Conservation (phyloP, 2,113 vertebrate species). For the Progne subis region DNA sequence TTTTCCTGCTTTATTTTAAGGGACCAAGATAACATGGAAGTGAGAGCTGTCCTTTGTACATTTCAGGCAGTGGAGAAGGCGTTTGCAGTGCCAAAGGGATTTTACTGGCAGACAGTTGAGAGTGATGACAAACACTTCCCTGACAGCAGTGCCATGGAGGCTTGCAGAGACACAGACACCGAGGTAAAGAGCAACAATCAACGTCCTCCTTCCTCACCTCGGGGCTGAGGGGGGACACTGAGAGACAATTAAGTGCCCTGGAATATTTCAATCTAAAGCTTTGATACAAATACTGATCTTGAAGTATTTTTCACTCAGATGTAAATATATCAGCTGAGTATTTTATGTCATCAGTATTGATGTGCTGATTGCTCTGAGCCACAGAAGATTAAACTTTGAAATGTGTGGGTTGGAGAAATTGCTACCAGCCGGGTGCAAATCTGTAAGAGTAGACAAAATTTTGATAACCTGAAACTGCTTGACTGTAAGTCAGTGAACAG, state of each 20-base stretch:
- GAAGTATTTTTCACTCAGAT: conserved; percentile 8
- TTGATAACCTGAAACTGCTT: neutral
- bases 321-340: neutral
- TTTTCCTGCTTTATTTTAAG: neutral
- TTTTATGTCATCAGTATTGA: neutral
- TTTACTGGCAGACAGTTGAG: conserved; percentile 80
- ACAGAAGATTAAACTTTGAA: conserved; percentile 13
- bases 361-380: conserved; percentile 17
- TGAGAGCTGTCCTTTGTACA: neutral
- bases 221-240: neutral
- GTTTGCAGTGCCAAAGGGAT: conserved; percentile 68
- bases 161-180: conserved; percentile 44
- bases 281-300: neutral
- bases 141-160: conserved; percentile 15
- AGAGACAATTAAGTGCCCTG: neutral
- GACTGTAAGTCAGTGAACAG: neutral
- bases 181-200: conserved; percentile 63
- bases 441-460: neutral
- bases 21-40: neutral
- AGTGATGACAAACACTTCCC: conserved; percentile 68
- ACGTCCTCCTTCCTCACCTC: neutral
- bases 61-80: conserved; percentile 71
- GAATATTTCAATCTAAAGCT: neutral
- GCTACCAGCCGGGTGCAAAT: conserved; percentile 8
- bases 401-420: neutral